Base-by-base conservation (phyloP, 2,113 vertebrate species). In the Mugil cephalus region DNA sequence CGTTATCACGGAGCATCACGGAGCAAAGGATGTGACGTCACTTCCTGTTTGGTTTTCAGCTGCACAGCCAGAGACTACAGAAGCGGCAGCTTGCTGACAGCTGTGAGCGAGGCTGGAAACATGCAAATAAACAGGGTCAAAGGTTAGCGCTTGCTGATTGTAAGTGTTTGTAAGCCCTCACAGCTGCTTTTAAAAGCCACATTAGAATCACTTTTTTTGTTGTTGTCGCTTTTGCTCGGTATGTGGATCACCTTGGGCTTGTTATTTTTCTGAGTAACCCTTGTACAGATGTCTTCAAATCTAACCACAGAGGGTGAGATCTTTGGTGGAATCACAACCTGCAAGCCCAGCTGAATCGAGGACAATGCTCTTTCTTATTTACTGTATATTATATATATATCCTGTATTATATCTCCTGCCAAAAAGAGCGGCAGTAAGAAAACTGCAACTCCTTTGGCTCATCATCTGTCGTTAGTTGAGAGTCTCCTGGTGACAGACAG, bases 1-100 rank as follows among this genome's bases (percentile, higher is more conserved):
- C 92, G 91, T 93, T 90, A 89, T 93, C 92, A 93, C 74, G 92
- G 93, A 93, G 93, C 92, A 89, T 93, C 92, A 93, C 74, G 92
- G 93, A 93, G 93, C 92, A 90, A 79, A 73, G 93, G 93, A 94
- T 90, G 87, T 93, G 88, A 91, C 83, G 88, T 93, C 93, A 95
- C 88, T 91, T 95, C 92, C 93, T 93, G 90, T 92, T 93, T 92
- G 89, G 67, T 88, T 87, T 89, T 80, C 52, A 83, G 56, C 50
- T 75, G 56, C 40, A 1, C 69, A 69, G 77, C 76, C 78, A 71
- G 77, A n/a, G 19, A 66, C 51, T 45, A 72, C 80, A 86, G 82
- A 77, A 78, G 80, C 18, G 53, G 78, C 87, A 77, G 74, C 74
- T 79, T 73, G 63, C 74, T 85, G 89, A 90, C 89, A 93, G 91